A percentile compares a stretch with the other conserved stretches of the same genome.
Conservation (phyloP, 2,797 vertebrate genomes). For the Poecilia wingei region DNA sequence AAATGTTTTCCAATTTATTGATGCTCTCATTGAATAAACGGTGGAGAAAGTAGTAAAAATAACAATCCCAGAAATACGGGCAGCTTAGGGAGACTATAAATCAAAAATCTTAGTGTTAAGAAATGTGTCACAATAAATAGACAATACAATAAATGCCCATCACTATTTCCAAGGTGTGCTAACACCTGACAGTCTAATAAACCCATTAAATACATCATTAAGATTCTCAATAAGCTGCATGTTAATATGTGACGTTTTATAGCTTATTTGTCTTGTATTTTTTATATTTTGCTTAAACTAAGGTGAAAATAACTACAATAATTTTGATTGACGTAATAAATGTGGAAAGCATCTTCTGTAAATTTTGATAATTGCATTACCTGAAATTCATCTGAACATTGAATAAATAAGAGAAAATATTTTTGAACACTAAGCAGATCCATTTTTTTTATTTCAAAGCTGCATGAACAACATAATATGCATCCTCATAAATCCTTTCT, state of each 20-base stretch:
- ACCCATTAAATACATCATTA: not conserved
- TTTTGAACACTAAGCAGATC: slow-evolving; percentile 48
- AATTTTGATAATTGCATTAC: not conserved
- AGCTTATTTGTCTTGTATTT: not conserved
- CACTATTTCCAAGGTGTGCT: too few relatives aligned
- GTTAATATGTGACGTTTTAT: not conserved
- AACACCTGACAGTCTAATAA: not conserved
- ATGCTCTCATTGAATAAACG: too few relatives aligned
- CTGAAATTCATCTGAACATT: not conserved
- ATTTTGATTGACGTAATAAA: not conserved
- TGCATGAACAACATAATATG: slow-evolving; percentile 67
- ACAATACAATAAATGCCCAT: too few relatives aligned
- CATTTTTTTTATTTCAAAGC: slow-evolving; percentile 69
- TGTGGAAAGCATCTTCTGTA: not conserved
- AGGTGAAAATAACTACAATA: not conserved
- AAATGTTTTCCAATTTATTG: too few relatives aligned
- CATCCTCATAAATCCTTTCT: slow-evolving; percentile 30
- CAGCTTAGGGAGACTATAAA: too few relatives aligned
- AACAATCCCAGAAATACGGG: too few relatives aligned
- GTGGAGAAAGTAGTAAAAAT: too few relatives aligned
- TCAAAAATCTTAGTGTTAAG: too few relatives aligned
- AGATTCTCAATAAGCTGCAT: not conserved
- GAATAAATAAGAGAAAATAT: slow-evolving; percentile 35
- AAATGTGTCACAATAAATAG: too few relatives aligned
- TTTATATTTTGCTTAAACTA: not conserved